phyloP scores from a whole-genome alignment of 2,113 vertebrate species.

The Synodontis membranacea region DNA sequence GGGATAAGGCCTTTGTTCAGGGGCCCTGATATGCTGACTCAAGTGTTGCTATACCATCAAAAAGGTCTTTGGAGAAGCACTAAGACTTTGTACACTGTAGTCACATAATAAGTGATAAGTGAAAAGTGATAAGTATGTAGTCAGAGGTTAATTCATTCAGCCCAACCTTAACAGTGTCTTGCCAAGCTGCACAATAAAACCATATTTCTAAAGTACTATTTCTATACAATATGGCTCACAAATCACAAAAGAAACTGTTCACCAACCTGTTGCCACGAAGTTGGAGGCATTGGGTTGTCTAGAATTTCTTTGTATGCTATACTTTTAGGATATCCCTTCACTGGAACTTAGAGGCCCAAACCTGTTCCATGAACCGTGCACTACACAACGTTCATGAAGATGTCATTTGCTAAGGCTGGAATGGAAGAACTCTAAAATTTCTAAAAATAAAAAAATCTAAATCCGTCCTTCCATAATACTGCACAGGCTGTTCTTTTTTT shows the following conservation, averaged over 20 bases:
- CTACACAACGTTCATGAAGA: background rate
- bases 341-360: too few relatives aligned
- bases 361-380: too few relatives aligned
- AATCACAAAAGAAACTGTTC: too few relatives aligned
- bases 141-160: background rate
- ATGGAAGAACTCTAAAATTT: too few relatives aligned
- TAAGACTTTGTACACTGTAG: background rate
- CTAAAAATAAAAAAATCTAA: too few relatives aligned
- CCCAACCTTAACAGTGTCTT: background rate
- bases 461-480: constrained; percentile 63
- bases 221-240: too few relatives aligned
- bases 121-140: background rate
- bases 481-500: constrained; percentile 63
- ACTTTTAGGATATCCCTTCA: too few relatives aligned
- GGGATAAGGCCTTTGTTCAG: background rate
- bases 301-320: too few relatives aligned
- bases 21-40: background rate
- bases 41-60: background rate
- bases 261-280: too few relatives aligned
- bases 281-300: too few relatives aligned
- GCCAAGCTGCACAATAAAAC: too few relatives aligned
- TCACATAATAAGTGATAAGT: background rate
- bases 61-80: background rate
- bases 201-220: too few relatives aligned
- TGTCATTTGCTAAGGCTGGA: background rate